Base-by-base conservation (phyloP, 2,797 vertebrate genomes). In the Lithobates sylvaticus region DNA sequence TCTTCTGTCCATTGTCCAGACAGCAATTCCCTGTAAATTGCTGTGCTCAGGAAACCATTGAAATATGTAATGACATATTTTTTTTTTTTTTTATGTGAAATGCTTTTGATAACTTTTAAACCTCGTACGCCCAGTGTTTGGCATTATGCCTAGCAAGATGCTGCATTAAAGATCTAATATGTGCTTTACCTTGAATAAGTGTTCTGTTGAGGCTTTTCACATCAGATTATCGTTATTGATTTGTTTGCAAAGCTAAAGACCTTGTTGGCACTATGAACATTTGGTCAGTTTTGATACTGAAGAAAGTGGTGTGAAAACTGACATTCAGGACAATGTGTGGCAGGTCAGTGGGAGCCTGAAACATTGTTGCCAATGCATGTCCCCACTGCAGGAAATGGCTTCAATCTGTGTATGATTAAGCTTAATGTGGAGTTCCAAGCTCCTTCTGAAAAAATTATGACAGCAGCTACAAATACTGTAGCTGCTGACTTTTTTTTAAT, bases 11-110 rank as follows among this genome's bases (percentile, higher is more conserved):
- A 71, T 70, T 71, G 47, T 71, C 39, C 27, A 71, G 15, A 34
- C 36, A 54, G 78, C 44, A 54, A 15, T 34, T 81, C 23, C 44
- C 44, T 81, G 27, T 70, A 70, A 69, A 70, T 81, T 71, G 67
- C 78, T 81, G 29, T 50, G 78, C 78, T 81, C 78, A 81, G 68
- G 32, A 80, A 71, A 81, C 16, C 78, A 70, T 58, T 54, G 68
- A 36, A 58, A 70, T 6, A 65, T 23, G 27, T 21, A 70, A 71
- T 65, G 29, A 36, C 21, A 78, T n/a, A n/a, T n/a, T n/a, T n/a
- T n/a, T n/a, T n/a, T n/a, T n/a, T 16, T 15, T 70, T 71, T 81
- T 80, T 23, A 39, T 34, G 42, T 78, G 54, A 39, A 79, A 32
- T 79, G 78, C 61, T 44, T 12, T 69, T 69, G 44, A 29, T 69